Evolutionary conservation across 2,113 vertebrate genomes (phyloP), one percentile per base, ranked within the genome.

Genomic region (Myiopsitta monachus): DNA sequence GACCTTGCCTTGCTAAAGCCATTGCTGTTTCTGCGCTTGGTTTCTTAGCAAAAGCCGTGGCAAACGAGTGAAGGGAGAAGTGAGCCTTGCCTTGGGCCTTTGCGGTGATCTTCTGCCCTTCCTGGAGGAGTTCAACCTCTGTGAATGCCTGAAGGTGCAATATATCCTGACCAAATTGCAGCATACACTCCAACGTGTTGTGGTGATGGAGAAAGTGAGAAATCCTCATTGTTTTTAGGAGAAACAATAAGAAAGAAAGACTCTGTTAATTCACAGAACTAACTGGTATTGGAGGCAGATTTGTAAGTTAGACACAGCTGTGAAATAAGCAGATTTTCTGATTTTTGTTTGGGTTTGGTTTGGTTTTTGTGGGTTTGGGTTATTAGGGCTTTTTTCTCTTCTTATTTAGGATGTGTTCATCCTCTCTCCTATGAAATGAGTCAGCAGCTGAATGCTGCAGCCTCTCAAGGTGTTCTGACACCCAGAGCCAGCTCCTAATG

Each of bases 151-250:
- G 62, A 15, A 36, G 39, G 51, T 49, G 15, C 16, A 8, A 3
- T 4, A 9, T 4, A 2, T 13, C 49, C 10, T 33, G 13, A 33
- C 57, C 81, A 18, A 17, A 33, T 26, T 1, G 3, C 55, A 30
- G 76, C 46, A 3, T 4, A 7, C 5, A 2, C 49, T 28, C 30
- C n/a, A 3, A 2, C 0, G 22, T 4, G 39, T 7, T 26, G 4
- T 10, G 36, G 4, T 3, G 8, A 2, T 3, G 67, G 43, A 41
- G 21, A n/a, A 13, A 2, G 4, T 24, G 14, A 49, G 52, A 41
- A 52, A 36, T 21, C 33, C 3, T 8, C 2, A 12, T 3, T 0
- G 0, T 1, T 26, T 33, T 28, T 19, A 38, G 10, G 21, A 8
- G 43, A 11, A 59, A 36, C 11, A 24, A 1, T 23, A 22, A 12